Evolutionary conservation across 2,797 vertebrate species (phyloP).

Genomic region (Silurus aristotelis): DNA sequence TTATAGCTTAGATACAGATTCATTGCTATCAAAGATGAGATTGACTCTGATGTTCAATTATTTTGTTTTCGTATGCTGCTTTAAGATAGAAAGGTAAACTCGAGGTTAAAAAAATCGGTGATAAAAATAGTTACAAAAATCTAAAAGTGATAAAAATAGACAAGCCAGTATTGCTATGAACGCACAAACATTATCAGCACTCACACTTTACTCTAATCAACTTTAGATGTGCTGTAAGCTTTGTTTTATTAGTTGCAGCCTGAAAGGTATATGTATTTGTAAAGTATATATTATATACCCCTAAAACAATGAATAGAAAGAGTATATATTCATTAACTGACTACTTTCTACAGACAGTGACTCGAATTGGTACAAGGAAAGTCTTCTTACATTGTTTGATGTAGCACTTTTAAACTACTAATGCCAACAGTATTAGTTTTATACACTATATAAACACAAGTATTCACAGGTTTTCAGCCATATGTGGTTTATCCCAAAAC

Average conservation of each 20-base stretch:
- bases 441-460: neutral
- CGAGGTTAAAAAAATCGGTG: neutral
- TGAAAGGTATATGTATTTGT: neutral
- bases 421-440: neutral
- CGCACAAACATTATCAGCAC: neutral
- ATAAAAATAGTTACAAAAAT: neutral
- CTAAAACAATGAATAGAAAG: neutral
- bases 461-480: no score
- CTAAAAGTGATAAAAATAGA: no score
- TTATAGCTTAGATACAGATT: neutral
- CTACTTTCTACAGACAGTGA: neutral
- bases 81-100: neutral
- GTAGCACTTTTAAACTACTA: neutral
- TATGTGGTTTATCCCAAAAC: no score
- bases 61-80: neutral
- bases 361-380: neutral
- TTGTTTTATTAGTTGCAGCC: neutral
- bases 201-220: neutral
- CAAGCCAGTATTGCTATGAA: neutral
- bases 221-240: neutral
- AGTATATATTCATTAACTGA: neutral
- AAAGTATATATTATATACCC: neutral
- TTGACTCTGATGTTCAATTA: neutral
- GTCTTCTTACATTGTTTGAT: neutral
- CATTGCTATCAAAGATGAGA: neutral